Evolutionary conservation across 2,888 invertebrate genomes (phyloP), one percentile per base, ranked within the genome.

Genomic region (Ormyrus labotus): DNA sequence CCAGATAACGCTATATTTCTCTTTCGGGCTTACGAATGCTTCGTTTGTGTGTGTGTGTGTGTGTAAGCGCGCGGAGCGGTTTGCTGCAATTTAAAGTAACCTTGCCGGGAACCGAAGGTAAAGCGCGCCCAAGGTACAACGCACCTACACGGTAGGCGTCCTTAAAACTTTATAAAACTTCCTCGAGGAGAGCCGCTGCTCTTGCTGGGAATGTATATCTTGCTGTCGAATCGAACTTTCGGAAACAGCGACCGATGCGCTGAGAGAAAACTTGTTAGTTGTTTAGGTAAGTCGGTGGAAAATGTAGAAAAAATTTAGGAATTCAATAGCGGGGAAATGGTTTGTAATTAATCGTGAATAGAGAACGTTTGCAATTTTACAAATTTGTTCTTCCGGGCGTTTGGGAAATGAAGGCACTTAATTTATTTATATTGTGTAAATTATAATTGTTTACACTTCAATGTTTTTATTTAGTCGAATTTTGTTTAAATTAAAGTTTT

Each of bases 21-120:
- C 50, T 50, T 34, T 34, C 45, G 57, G 58, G 57, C 55, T 5
- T 47, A n/a, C 10, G 3, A 13, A 34, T 13, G 10, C 6, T 48
- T 13, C 9, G 13, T 5, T 7, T 11, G 4, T 19, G 50, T 67
- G 61, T 13, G 45, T 34, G 5, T 13, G 48, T 6, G 47, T 67
- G 55, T 53, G 5, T 19, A 6, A 13, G n/a, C 34, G 34, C 34
- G 19, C 34, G 51, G 58, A 19, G 51, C 79, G 75, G 82, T 84
- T 83, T 76, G 65, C 83, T 83, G 82, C 83, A 83, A 83, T 83
- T 84, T 83, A 82, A 84, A 83, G 82, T 84, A 82, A 84, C 83
- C 80, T 84, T 84, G 83, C 80, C 63, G 61, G 68, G 74, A 79
- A 80, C 80, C 83, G 82, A 77, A 34, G 34, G 34, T 34, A 34